Conservation (phyloP, 1,140 invertebrate genomes). For the Macrobrachium nipponense region DNA sequence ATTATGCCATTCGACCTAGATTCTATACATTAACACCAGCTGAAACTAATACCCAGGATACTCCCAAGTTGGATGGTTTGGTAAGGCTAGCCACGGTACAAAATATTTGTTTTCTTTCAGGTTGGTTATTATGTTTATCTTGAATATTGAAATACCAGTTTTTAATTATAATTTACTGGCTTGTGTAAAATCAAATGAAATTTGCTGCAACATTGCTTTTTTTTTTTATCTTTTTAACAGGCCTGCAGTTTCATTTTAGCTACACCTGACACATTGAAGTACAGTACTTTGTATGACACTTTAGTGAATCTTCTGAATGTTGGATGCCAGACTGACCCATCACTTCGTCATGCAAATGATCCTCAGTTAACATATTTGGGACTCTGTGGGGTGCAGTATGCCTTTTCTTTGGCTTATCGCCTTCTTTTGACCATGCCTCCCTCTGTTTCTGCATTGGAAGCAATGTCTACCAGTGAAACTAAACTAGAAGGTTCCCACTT, state of each 20-base stretch:
- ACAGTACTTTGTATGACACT: constrained; percentile 86
- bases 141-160: neutral
- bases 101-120: neutral
- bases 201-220: neutral
- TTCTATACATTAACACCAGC: constrained; percentile 85
- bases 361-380: constrained; percentile 68
- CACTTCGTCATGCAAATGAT: constrained; percentile 39
- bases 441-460: constrained; percentile 86
- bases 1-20: constrained; percentile 73
- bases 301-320: constrained; percentile 79
- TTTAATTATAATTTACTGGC: too few species aligned
- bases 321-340: constrained; percentile 68
- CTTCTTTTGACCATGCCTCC: constrained; percentile 86
- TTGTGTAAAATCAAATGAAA: too few species aligned
- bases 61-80: constrained; percentile 91
- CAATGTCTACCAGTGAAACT: constrained; percentile 75
- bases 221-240: constrained; percentile 66
- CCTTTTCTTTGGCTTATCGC: constrained; percentile 88
- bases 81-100: constrained; percentile 67
- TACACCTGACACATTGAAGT: constrained; percentile 89
- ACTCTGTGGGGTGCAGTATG: constrained; percentile 89
- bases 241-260: constrained; percentile 94
- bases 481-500: constrained; percentile 73
- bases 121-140: neutral
- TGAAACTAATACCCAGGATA: constrained; percentile 83